Evolutionary conservation across 2,797 vertebrate species (phyloP).

Genomic region (Enteromius argenteus): DNA sequence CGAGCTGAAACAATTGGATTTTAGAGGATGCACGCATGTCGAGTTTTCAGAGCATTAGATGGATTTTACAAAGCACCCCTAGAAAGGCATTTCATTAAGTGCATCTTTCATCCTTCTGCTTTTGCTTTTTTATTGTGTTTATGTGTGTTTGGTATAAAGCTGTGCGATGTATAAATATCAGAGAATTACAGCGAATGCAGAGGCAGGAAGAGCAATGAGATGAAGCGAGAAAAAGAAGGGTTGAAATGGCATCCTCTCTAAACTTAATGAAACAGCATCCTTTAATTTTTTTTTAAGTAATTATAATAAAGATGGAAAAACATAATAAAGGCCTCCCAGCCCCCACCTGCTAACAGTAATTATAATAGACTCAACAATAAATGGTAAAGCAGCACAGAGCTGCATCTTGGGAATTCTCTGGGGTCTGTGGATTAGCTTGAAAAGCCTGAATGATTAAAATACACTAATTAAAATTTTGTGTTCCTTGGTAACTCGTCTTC

Average conservation of each 20-base stretch:
- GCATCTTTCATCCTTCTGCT: slow-evolving; percentile 74
- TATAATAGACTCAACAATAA: slow-evolving; percentile 99
- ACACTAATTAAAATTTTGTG: slow-evolving; percentile 99
- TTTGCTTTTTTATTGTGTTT: slow-evolving; percentile 68
- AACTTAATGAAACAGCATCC: slow-evolving; percentile 99
- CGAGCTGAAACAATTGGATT: slow-evolving; percentile 71
- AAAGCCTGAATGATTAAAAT: slow-evolving; percentile 99
- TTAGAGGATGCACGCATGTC: slow-evolving; percentile 69
- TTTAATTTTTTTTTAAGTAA: slow-evolving; percentile 98
- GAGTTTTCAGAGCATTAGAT: slow-evolving; percentile 70
- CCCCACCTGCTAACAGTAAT: slow-evolving; percentile 99
- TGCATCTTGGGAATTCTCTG: slow-evolving; percentile 99
- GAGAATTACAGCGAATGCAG: slow-evolving; percentile 78
- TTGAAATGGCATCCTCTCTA: slow-evolving; percentile 86
- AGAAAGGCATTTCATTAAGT: slow-evolving; percentile 81
- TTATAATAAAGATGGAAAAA: slow-evolving; percentile 99
- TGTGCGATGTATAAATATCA: slow-evolving; percentile 79
- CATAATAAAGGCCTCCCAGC: slow-evolving; percentile 99
- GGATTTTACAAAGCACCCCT: slow-evolving; percentile 70
- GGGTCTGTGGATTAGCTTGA: slow-evolving; percentile 99
- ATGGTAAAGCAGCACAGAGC: slow-evolving; percentile 99
- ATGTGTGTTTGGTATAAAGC: slow-evolving; percentile 71
- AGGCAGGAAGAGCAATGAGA: slow-evolving; percentile 80
- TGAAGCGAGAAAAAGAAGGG: slow-evolving; percentile 77
- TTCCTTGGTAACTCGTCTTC: slow-evolving; percentile 99